Evolutionary conservation across 2,888 invertebrate genomes (phyloP), one percentile per base, ranked within the genome.

Genomic region (Lasioglossum leucozonium): DNA sequence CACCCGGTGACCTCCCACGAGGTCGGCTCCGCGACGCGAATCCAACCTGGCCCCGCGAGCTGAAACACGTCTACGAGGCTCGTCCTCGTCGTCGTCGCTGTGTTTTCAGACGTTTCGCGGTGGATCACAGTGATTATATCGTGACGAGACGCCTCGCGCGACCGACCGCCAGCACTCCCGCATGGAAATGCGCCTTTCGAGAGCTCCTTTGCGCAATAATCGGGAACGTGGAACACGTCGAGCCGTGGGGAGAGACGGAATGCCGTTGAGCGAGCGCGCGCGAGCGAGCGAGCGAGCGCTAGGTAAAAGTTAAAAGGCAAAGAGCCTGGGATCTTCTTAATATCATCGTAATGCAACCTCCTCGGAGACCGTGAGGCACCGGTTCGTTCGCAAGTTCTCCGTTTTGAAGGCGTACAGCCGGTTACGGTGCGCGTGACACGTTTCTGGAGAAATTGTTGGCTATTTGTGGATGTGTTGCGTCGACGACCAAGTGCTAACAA

Each of bases 1-100:
- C 3, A 34, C 84, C 67, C 85, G 73, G 71, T 84, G 90, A 85
- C 87, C 89, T 89, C 89, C 84, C 84, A 82, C 85, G 88, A 89
- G 90, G 91, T 90, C 88, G 91, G 90, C 89, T 65, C 89, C 88
- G 82, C 88, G 82, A 86, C 87, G 89, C 91, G 87, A 92, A 92
- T 92, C 91, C 91, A 88, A 85, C 80, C 84, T 58, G 74, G n/a
- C 65, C 72, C 73, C 69, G 34, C 47, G 77, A 42, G 81, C 62
- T 80, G 44, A 62, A n/a, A 67, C 44, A 5, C 75, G 69, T 58
- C 72, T 34, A 65, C 71, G 74, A 44, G 72, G 42, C 42, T 82
- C 58, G 44, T 82, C 79, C 34, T 84, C 58, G 8, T 69, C 85
- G 55, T 81, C 82, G 40, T 78, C 72, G 40, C 34, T 37, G 55